These are phyloP conservation scores for Drosophila novamexicana DNA, from an alignment of 1,140 invertebrate species.

Conservation along the genomic window DNA sequence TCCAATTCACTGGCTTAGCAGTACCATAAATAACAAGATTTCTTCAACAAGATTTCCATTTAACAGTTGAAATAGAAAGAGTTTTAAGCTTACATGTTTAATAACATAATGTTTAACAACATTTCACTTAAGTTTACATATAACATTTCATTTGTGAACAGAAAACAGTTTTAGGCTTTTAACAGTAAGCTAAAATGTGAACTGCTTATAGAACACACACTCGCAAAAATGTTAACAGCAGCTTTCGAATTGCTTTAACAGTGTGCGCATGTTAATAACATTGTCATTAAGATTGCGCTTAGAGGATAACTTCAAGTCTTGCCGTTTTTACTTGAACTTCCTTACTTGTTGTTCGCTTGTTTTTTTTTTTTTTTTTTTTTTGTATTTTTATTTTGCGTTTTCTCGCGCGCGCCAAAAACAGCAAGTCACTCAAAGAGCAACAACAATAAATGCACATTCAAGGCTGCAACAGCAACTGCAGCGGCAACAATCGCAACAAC, in stretches of 20 bases:
- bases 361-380: slow-evolving; percentile 31
- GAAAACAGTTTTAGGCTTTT: neutral
- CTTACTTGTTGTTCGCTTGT: slow-evolving; percentile 13
- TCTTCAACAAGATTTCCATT: too few species aligned
- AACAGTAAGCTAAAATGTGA: too few species aligned
- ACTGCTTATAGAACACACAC: neutral
- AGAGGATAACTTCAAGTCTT: slow-evolving; percentile 16
- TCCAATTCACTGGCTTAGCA: too few species aligned
- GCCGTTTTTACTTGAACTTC: slow-evolving; percentile 4
- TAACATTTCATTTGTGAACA: too few species aligned
- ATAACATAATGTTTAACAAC: too few species aligned
- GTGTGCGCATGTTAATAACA: neutral
- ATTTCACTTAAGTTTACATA: too few species aligned
- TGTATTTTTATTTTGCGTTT: slow-evolving; percentile 13
- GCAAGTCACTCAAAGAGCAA: slow-evolving; percentile 43
- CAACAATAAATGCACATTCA: slow-evolving; percentile 77
- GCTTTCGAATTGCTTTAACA: neutral
- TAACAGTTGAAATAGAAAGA: too few species aligned
- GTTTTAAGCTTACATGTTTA: too few species aligned
- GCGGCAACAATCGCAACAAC: slow-evolving; percentile 37
- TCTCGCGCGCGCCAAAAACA: slow-evolving; percentile 74
- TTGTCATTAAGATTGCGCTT: neutral
- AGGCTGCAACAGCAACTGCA: slow-evolving; percentile 58
- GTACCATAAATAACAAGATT: too few species aligned
- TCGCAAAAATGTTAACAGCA: slow-evolving; percentile 4